These are phyloP conservation scores for Triplophysa bombifrons DNA, from an alignment of 2,797 vertebrate genomes.

Conservation along the genomic window DNA sequence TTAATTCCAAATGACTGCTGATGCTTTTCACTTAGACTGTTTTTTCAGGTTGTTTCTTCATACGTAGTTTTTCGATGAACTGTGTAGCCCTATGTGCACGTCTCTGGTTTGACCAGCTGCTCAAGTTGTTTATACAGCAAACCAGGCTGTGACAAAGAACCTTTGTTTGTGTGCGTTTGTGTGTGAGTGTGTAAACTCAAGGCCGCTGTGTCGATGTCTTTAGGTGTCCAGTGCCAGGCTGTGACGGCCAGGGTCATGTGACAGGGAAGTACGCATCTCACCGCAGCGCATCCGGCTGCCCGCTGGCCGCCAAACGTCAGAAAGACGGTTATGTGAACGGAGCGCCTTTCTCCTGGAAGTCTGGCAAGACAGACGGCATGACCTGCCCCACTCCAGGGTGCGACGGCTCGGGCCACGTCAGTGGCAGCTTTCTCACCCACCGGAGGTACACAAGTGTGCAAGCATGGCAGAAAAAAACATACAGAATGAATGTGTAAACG, in stretches of 20 bases:
- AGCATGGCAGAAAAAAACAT: not conserved
- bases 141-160: not conserved
- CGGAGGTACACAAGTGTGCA: conserved; percentile 82
- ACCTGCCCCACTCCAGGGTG: conserved; percentile 96
- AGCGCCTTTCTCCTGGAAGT: conserved; percentile 95
- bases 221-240: conserved; percentile 97
- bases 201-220: conserved; percentile 8
- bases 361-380: conserved; percentile 97
- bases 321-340: conserved; percentile 96
- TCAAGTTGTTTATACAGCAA: conserved; percentile 7
- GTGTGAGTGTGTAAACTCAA: not conserved
- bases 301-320: conserved; percentile 94
- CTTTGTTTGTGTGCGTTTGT: not conserved
- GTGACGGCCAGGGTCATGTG: conserved; percentile 97
- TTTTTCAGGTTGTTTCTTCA: not conserved
- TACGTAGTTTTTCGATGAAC: not conserved
- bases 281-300: conserved; percentile 96
- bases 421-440: conserved; percentile 97
- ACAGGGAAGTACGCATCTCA: conserved; percentile 98
- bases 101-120: not conserved
- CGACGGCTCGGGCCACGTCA: conserved; percentile 96
- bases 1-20: not conserved
- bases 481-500: not conserved
- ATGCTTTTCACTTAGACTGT: not conserved
- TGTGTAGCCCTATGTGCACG: not conserved